A percentile compares a stretch with the other conserved stretches of the same genome.
phyloP scores from a whole-genome alignment of 2,113 vertebrate genomes.

The Sapayoa aenigma region DNA sequence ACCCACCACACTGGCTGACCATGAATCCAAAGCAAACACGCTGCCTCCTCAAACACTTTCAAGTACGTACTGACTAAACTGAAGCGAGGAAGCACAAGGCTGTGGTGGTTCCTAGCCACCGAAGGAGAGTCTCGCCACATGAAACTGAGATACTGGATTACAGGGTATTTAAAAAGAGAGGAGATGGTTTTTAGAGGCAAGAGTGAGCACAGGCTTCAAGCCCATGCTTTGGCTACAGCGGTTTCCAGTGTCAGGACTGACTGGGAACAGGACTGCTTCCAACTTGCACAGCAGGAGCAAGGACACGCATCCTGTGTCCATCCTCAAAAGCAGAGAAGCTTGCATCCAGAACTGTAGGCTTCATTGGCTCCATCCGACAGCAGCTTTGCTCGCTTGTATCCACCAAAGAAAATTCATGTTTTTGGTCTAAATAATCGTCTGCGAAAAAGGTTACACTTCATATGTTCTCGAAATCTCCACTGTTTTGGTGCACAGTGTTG shows the following conservation, averaged over 20 bases:
- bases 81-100: background rate
- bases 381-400: background rate
- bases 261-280: background rate
- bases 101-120: background rate
- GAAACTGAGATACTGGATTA: background rate
- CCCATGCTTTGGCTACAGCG: accelerated
- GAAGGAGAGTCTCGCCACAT: background rate
- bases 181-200: background rate
- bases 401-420: background rate
- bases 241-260: background rate
- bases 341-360: background rate
- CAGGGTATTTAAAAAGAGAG: background rate
- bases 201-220: background rate
- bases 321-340: background rate
- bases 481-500: background rate
- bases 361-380: background rate
- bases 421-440: background rate
- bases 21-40: background rate
- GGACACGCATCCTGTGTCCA: accelerated
- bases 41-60: background rate
- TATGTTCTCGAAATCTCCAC: accelerated
- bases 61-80: background rate
- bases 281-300: accelerated
- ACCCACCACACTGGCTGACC: accelerated
- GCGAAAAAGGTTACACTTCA: background rate